Evolutionary conservation across 1,140 invertebrate species (phyloP).

Genomic region (Nephila pilipes): DNA sequence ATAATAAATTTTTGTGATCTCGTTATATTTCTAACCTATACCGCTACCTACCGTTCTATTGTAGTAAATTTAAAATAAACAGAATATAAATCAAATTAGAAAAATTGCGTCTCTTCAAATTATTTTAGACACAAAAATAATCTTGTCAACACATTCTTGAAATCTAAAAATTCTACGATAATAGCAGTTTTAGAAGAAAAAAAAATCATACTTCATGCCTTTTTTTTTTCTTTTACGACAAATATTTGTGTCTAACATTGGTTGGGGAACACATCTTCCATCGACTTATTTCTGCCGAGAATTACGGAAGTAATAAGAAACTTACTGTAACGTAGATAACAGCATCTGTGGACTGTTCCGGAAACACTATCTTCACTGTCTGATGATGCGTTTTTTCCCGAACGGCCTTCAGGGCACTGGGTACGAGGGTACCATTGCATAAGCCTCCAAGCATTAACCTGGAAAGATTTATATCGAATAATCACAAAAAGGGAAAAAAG

Average conservation of each 20-base stretch:
- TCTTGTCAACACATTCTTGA: too few species aligned
- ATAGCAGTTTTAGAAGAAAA: neutral
- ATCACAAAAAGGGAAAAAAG: too few species aligned
- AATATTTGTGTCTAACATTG: neutral
- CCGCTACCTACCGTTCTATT: too few species aligned
- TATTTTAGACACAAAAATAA: too few species aligned
- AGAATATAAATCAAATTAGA: too few species aligned
- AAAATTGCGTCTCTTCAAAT: too few species aligned
- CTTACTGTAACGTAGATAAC: conserved; percentile 80
- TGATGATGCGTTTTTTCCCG: conserved; percentile 69
- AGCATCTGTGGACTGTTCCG: conserved; percentile 79
- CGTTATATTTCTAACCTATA: too few species aligned
- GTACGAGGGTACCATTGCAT: conserved; percentile 68
- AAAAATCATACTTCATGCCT: too few species aligned
- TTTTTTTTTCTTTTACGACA: neutral
- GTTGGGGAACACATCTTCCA: neutral
- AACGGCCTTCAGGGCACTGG: conserved; percentile 62
- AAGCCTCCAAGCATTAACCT: conserved; percentile 73
- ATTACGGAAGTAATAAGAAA: conserved; percentile 42
- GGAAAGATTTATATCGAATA: neutral
- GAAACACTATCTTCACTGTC: conserved; percentile 72
- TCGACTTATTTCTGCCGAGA: neutral
- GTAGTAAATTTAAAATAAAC: too few species aligned
- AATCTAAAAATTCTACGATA: too few species aligned
- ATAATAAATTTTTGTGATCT: too few species aligned